Evolutionary conservation across 2,113 vertebrate species (phyloP).

Genomic region (Scalopus aquaticus): DNA sequence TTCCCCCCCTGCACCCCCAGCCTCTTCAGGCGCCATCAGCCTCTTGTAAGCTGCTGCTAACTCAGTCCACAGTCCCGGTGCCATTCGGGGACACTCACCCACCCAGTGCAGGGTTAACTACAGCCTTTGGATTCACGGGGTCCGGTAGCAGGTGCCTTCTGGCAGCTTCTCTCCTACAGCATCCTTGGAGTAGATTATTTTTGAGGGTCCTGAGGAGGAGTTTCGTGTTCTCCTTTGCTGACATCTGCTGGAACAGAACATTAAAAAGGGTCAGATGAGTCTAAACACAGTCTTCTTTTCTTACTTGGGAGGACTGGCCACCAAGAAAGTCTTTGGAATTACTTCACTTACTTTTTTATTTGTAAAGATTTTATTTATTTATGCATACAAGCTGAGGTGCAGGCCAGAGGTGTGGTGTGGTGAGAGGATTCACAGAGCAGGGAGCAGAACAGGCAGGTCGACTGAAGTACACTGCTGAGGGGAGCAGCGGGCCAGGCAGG

Average conservation of each 20-base stretch:
- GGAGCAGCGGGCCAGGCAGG: no score
- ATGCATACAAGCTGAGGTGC: no score
- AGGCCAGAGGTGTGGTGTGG: no score
- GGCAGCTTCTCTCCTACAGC: conserved; percentile 75
- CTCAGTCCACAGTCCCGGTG: accelerated
- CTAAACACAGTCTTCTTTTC: background rate
- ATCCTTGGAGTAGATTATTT: conserved; percentile 80
- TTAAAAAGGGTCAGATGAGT: background rate
- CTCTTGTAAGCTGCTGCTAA: background rate
- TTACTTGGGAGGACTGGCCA: background rate
- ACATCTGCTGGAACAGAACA: conserved; percentile 82
- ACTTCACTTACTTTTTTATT: background rate
- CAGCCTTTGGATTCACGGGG: background rate
- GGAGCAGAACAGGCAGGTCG: no score
- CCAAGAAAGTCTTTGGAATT: background rate
- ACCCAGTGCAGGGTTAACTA: background rate
- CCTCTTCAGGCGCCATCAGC: background rate
- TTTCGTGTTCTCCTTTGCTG: conserved; percentile 86
- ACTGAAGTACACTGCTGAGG: no score
- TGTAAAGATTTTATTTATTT: no score
- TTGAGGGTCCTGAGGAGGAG: conserved; percentile 83
- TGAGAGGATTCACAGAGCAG: no score
- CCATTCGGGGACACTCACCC: conserved; percentile 61
- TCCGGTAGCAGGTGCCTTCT: conserved; percentile 68
- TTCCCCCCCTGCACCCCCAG: background rate